These are phyloP conservation scores for Diarsia dahlii DNA, from an alignment of 2,888 invertebrate genomes.

Conservation along the genomic window DNA sequence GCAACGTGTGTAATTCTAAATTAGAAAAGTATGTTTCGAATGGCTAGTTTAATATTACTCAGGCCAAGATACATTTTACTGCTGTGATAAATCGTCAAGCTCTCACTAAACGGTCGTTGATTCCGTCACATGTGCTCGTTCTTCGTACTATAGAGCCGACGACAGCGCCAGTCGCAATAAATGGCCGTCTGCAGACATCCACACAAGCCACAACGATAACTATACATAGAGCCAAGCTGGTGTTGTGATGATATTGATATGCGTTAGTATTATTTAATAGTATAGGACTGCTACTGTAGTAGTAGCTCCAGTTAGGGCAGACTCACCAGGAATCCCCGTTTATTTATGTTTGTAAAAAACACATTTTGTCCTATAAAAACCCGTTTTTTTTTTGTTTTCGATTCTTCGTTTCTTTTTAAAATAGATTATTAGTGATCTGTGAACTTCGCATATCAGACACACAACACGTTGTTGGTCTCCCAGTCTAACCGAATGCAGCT, in stretches of 20 bases:
- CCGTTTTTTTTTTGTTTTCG: too few relatives aligned
- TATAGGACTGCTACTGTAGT: neutral
- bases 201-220: conserved; percentile 55
- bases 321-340: too few relatives aligned
- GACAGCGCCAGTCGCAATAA: conserved; percentile 64
- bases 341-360: too few relatives aligned
- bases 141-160: conserved; percentile 63
- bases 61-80: conserved; percentile 74
- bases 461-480: too few relatives aligned
- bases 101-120: conserved; percentile 75
- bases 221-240: neutral
- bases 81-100: conserved; percentile 71
- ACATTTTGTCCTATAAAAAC: too few relatives aligned
- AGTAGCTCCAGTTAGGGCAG: neutral
- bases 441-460: too few relatives aligned
- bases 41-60: conserved; percentile 74
- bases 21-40: conserved; percentile 75
- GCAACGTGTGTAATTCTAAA: conserved; percentile 77
- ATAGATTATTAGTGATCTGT: too few relatives aligned
- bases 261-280: conserved; percentile 9
- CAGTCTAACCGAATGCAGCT: too few relatives aligned
- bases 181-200: conserved; percentile 68
- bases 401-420: too few relatives aligned
- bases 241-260: neutral
- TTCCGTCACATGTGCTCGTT: conserved; percentile 71